Percentiles rank a stretch among this genome's conserved stretches.
These are phyloP conservation scores for Papilio demoleus DNA, from an alignment of 2,888 invertebrate genomes.

Conservation along the genomic window DNA sequence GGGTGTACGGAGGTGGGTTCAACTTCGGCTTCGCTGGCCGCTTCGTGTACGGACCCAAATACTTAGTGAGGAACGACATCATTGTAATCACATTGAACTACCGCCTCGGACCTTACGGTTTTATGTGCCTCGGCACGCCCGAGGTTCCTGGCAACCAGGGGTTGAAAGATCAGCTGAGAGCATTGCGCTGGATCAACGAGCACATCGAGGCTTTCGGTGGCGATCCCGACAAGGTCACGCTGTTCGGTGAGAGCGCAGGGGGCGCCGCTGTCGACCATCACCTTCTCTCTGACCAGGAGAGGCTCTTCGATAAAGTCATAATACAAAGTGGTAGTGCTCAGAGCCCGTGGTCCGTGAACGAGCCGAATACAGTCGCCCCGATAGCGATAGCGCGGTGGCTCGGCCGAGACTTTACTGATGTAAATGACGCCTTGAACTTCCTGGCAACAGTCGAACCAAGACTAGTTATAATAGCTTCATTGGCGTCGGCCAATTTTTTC, in stretches of 20 bases:
- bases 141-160: slow-evolving; percentile 67
- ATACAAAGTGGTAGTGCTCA: slow-evolving; percentile 59
- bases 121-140: slow-evolving; percentile 61
- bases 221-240: slow-evolving; percentile 58
- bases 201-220: slow-evolving; percentile 67
- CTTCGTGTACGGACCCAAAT: slow-evolving; percentile 56
- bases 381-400: slow-evolving; percentile 55
- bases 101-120: slow-evolving; percentile 65
- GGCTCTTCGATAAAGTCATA: slow-evolving; percentile 59
- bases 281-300: slow-evolving; percentile 54
- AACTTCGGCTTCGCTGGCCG: slow-evolving; percentile 52
- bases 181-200: slow-evolving; percentile 62
- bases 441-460: slow-evolving; percentile 52
- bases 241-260: slow-evolving; percentile 66
- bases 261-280: slow-evolving; percentile 57
- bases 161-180: slow-evolving; percentile 62
- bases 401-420: slow-evolving; percentile 52
- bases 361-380: slow-evolving; percentile 51
- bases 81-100: slow-evolving; percentile 66
- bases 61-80: slow-evolving; percentile 58
- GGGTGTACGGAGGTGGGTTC: slow-evolving; percentile 62
- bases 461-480: slow-evolving; percentile 53
- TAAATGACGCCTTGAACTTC: slow-evolving; percentile 56
- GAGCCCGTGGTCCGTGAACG: slow-evolving; percentile 46
- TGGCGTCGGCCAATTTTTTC: slow-evolving; percentile 47